These are phyloP conservation scores for Aurelia sp. DNA, from an alignment of 30 jellyfish, hydroid and myxozoan genomes.

Conservation along the genomic window DNA sequence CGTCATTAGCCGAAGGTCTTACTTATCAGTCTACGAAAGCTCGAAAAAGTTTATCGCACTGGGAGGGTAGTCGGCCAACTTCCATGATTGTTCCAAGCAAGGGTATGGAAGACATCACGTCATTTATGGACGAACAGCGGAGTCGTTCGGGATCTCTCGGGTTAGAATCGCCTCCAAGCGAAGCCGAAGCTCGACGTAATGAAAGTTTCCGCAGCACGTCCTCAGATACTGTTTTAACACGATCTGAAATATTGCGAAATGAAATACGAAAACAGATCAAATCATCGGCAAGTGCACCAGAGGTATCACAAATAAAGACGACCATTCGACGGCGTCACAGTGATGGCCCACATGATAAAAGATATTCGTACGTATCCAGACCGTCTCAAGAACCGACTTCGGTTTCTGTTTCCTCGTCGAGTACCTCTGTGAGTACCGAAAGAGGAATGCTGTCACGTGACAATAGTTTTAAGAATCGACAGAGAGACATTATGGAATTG, in stretches of 20 bases:
- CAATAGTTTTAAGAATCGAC: constrained; percentile 58
- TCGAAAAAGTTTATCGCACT: not conserved
- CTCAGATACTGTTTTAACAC: constrained; percentile 70
- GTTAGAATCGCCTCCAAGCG: constrained; percentile 50
- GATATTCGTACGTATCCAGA: constrained; percentile 22
- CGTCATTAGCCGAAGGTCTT: too few relatives aligned
- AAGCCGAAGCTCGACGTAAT: constrained; percentile 31
- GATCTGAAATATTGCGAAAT: constrained; percentile 33
- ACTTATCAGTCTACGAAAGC: constrained; percentile 14
- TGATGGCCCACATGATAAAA: constrained; percentile 44
- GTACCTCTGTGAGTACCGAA: constrained; percentile 64
- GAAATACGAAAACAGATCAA: constrained; percentile 34
- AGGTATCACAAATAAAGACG: constrained; percentile 19
- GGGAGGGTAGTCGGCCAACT: constrained; percentile 66
- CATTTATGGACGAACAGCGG: constrained; percentile 51
- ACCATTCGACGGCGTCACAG: constrained; percentile 38
- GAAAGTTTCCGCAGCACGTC: constrained; percentile 80
- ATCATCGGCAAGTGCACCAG: constrained; percentile 76
- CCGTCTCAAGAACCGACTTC: constrained; percentile 34
- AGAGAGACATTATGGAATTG: constrained; percentile 42
- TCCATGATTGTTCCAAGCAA: constrained; percentile 65
- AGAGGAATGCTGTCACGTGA: constrained; percentile 59
- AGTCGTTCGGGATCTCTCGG: constrained; percentile 74
- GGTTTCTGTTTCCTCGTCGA: constrained; percentile 55
- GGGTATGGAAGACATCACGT: constrained; percentile 36